These are phyloP conservation scores for Quadroppia sp. DNA, from an alignment of 2,888 invertebrate genomes.

Conservation along the genomic window DNA sequence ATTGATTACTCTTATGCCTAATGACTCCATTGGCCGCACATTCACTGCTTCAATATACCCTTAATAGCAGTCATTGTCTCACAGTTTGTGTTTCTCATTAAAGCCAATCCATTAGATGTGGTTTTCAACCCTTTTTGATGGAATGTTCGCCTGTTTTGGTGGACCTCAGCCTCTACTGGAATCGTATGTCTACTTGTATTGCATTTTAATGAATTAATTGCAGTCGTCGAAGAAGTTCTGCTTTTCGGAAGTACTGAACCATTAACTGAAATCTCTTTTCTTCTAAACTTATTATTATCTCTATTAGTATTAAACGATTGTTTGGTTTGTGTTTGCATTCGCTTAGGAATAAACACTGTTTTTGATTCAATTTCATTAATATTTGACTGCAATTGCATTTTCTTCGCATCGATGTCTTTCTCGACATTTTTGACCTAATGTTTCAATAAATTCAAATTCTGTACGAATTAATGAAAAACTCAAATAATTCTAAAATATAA, in stretches of 20 bases:
- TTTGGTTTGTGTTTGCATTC: slow-evolving; percentile 3
- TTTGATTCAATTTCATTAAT: not conserved
- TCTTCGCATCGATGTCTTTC: not conserved
- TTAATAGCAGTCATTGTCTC: slow-evolving; percentile 24
- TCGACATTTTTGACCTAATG: not conserved
- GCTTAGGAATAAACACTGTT: slow-evolving; percentile 11
- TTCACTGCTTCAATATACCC: slow-evolving; percentile 8
- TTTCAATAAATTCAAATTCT: not conserved
- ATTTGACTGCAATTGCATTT: slow-evolving; percentile 19
- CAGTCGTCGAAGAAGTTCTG: not conserved
- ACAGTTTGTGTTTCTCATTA: not conserved
- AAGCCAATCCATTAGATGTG: not conserved
- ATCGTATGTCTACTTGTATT: not conserved
- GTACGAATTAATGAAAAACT: not conserved
- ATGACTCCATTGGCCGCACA: not conserved
- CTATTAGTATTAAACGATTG: not conserved
- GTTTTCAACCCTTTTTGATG: not conserved
- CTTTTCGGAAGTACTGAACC: slow-evolving; percentile 7
- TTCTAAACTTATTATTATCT: not conserved
- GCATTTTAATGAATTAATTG: not conserved
- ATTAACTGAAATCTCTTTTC: not conserved
- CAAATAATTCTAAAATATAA: too few species aligned
- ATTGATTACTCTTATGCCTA: not conserved
- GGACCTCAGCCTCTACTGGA: not conserved
- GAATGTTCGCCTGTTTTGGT: not conserved